A percentile compares a stretch with the other conserved stretches of the same genome.
These are phyloP conservation scores for Mungos mungo DNA, from an alignment of 2,113 vertebrate genomes.

Conservation along the genomic window DNA sequence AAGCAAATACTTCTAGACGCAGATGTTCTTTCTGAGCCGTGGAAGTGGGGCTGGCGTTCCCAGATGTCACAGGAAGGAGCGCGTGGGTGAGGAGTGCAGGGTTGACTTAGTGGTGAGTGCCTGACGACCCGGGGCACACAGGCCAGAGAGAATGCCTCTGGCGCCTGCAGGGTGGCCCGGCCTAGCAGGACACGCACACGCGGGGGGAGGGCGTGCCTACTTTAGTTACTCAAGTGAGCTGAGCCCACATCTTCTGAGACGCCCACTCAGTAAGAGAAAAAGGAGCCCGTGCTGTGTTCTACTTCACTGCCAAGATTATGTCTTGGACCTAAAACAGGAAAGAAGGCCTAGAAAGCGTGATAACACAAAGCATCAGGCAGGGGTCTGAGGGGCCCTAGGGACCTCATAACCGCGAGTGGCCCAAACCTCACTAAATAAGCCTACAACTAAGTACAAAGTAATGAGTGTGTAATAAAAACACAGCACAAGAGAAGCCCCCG, in stretches of 20 bases:
- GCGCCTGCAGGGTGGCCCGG: not conserved
- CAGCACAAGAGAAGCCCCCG: not conserved
- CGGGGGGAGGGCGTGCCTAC: not conserved
- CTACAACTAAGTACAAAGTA: not conserved
- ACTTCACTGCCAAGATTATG: not conserved
- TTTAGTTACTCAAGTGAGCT: not conserved
- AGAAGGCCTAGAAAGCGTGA: not conserved
- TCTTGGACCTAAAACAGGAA: not conserved
- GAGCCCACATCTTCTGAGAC: not conserved
- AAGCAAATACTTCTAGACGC: not conserved
- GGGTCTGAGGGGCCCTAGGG: not conserved
- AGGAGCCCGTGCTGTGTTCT: not conserved
- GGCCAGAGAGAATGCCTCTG: not conserved
- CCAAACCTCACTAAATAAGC: not conserved
- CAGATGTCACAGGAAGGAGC: not conserved
- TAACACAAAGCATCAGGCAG: fast-evolving
- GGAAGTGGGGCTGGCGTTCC: not conserved
- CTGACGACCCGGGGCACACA: not conserved
- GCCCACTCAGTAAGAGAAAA: not conserved
- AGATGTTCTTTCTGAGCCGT: not conserved
- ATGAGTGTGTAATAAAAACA: not conserved
- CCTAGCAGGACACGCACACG: not conserved
- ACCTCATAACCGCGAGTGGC: not conserved
- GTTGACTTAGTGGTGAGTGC: not conserved
- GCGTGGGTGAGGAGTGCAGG: too few relatives aligned